Evolutionary conservation across 2,888 invertebrate genomes (phyloP).

Genomic region (Gastracanthus pulcherrimus): DNA sequence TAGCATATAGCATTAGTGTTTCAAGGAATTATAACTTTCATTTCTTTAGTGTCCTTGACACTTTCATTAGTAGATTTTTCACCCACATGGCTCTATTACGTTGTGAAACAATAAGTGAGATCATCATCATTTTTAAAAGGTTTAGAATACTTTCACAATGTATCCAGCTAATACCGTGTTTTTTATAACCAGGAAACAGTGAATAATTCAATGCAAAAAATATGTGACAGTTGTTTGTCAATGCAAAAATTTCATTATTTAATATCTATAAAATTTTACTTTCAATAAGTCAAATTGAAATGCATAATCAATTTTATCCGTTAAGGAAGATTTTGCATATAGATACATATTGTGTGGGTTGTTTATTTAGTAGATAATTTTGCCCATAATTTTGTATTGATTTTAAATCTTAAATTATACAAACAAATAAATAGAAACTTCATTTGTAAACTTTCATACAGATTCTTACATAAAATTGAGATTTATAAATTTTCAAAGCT

Average conservation of each 20-base stretch:
- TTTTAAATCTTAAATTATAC: too few species aligned
- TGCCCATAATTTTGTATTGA: too few species aligned
- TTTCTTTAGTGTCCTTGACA: constrained; percentile 45
- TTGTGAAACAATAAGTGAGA: neutral
- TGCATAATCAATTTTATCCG: too few species aligned
- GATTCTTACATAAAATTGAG: too few species aligned
- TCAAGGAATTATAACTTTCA: constrained; percentile 49
- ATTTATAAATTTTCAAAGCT: too few species aligned
- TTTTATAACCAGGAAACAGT: neutral
- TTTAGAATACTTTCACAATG: neutral
- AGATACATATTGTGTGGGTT: neutral
- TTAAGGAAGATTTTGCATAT: neutral
- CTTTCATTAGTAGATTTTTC: constrained; percentile 26
- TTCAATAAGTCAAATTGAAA: neutral
- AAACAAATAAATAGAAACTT: too few species aligned
- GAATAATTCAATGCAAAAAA: neutral
- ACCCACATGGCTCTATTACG: neutral
- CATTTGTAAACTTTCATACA: too few species aligned
- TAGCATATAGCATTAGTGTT: neutral
- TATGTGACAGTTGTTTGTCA: neutral
- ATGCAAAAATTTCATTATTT: neutral
- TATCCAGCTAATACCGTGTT: neutral
- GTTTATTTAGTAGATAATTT: neutral
- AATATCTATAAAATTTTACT: neutral
- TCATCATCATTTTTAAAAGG: neutral